phyloP scores from a whole-genome alignment of 2,113 vertebrate species.

The Noctilio leporinus region DNA sequence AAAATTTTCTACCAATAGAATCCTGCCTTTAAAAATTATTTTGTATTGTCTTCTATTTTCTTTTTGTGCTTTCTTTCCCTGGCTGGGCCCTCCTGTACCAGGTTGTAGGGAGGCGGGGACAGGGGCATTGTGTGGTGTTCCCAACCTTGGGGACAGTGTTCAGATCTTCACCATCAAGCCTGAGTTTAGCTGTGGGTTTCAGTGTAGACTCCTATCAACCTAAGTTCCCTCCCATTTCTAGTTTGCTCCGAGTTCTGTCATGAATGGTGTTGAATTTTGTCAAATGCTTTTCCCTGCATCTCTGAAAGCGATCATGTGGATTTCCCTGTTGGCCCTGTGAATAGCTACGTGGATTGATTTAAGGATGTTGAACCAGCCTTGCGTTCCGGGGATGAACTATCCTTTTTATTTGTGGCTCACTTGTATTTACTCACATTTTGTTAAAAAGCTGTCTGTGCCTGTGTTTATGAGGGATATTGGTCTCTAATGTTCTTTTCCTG shows the following conservation, averaged over 20 bases:
- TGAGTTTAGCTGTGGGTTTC: accelerated
- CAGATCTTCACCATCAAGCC: accelerated
- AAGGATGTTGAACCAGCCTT: not conserved
- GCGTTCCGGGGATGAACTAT: not conserved
- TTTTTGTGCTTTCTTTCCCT: not conserved
- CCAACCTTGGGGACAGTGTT: not conserved
- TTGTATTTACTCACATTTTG: not conserved
- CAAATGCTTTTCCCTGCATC: too few relatives aligned
- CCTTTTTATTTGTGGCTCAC: too few relatives aligned
- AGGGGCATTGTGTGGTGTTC: accelerated
- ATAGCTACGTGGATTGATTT: accelerated
- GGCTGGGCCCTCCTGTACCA: not conserved
- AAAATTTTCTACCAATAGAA: not conserved
- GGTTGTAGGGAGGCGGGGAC: accelerated
- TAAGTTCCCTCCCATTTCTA: not conserved
- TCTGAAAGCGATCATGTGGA: accelerated
- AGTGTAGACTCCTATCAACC: accelerated
- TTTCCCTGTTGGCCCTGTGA: too few relatives aligned
- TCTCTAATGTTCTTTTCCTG: not conserved
- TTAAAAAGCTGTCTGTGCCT: not conserved
- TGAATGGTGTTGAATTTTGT: too few relatives aligned
- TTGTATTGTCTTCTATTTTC: not conserved
- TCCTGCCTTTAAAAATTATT: not conserved
- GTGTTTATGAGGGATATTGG: too few relatives aligned
- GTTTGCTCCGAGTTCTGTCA: not conserved